Conservation (phyloP, 2,797 vertebrate species). For the Diplodus sargus region DNA sequence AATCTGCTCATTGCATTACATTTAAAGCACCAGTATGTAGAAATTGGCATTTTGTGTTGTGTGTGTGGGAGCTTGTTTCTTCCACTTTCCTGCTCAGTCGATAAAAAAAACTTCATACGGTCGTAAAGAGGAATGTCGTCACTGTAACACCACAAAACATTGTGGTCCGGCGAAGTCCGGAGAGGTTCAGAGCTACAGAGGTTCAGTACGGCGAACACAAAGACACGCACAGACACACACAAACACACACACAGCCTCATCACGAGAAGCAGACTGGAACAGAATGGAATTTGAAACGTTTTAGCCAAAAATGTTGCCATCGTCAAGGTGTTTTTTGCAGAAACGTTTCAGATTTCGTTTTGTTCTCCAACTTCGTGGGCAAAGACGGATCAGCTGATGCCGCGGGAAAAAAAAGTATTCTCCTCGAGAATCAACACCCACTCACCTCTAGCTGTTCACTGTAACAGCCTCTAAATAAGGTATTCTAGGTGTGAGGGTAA, state of each 20-base stretch:
- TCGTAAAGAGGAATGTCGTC: conserved; percentile 24
- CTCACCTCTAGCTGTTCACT: neutral
- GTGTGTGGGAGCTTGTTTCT: neutral
- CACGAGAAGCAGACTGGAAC: conserved; percentile 16
- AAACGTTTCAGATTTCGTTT: conserved; percentile 91
- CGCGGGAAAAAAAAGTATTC: conserved; percentile 12
- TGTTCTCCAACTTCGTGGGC: conserved; percentile 84
- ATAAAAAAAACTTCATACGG: conserved; percentile 24
- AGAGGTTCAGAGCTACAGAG: neutral
- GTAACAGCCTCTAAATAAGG: neutral
- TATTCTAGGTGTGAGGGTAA: neutral
- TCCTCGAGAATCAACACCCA: neutral
- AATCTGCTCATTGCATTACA: too few species aligned
- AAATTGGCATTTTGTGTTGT: too few species aligned
- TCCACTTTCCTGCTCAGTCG: conserved; percentile 4
- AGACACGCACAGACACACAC: neutral
- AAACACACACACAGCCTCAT: neutral
- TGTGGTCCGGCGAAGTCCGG: too few species aligned
- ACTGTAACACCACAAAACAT: conserved; percentile 5
- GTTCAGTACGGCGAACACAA: neutral
- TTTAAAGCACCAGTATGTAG: too few species aligned
- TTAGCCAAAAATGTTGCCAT: conserved; percentile 90
- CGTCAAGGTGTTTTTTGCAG: conserved; percentile 91
- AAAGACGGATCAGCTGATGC: conserved; percentile 19
- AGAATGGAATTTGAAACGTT: conserved; percentile 91